These are phyloP conservation scores for Lampris incognitus DNA, from an alignment of 2,113 vertebrate genomes.

Conservation along the genomic window DNA sequence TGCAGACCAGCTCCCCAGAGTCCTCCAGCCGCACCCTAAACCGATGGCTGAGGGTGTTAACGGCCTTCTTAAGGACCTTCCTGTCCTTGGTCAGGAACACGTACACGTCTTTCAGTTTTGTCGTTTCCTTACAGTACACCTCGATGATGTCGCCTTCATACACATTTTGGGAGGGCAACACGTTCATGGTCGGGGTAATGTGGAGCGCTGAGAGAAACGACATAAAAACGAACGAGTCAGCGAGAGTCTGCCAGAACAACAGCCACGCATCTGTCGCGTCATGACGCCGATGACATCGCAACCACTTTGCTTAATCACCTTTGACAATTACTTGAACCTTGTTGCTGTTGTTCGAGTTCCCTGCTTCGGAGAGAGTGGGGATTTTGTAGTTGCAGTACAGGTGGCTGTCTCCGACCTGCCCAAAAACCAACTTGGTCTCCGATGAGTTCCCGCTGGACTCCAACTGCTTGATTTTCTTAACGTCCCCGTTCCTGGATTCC, in stretches of 20 bases:
- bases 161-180: constrained; percentile 36
- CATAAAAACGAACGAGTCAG: neutral
- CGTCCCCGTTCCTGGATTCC: neutral
- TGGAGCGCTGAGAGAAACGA: constrained; percentile 65
- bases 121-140: constrained; percentile 68
- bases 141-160: constrained; percentile 72
- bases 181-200: constrained; percentile 66
- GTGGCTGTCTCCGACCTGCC: constrained; percentile 32
- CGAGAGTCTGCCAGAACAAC: too few species aligned
- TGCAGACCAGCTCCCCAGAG: constrained; percentile 76
- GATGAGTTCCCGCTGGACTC: constrained; percentile 7
- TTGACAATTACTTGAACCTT: constrained; percentile 53
- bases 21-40: constrained; percentile 23
- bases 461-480: constrained; percentile 12
- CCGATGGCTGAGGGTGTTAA: constrained; percentile 16
- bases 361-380: constrained; percentile 19
- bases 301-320: constrained; percentile 59
- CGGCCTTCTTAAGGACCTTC: constrained; percentile 38
- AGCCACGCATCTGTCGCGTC: too few species aligned
- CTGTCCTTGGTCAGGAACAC: constrained; percentile 60
- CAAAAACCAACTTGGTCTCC: constrained; percentile 34
- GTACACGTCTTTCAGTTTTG: neutral
- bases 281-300: neutral
- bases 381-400: constrained; percentile 73
- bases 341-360: constrained; percentile 67